Conservation (phyloP, 2,797 vertebrate species). For the Coreius guichenoti region DNA sequence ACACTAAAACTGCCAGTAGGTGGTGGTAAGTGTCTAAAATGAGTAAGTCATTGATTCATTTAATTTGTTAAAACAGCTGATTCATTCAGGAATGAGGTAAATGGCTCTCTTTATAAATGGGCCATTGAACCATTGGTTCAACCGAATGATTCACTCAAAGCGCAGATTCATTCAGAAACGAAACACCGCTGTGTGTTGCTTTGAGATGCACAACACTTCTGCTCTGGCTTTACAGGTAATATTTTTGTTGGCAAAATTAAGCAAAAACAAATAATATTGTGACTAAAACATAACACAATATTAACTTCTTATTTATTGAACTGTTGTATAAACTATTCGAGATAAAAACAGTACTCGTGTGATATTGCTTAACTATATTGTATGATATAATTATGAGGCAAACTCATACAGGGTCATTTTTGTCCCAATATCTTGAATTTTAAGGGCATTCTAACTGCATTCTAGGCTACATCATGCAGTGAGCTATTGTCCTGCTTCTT, state of each 20-base stretch:
- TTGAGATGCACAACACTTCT: neutral
- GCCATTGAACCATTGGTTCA: neutral
- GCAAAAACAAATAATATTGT: neutral
- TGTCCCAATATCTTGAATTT: neutral
- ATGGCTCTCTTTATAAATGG: neutral
- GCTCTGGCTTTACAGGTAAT: neutral
- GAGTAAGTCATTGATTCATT: neutral
- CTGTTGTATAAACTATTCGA: neutral
- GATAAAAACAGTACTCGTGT: neutral
- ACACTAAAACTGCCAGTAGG: neutral
- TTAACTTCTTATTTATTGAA: neutral
- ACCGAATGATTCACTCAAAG: neutral
- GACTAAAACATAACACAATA: neutral
- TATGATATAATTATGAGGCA: neutral
- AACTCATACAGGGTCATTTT: neutral
- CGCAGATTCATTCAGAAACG: neutral
- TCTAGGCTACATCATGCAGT: neutral
- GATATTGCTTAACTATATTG: too few relatives aligned
- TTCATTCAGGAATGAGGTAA: neutral
- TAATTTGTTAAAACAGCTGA: neutral
- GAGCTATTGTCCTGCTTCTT: neutral
- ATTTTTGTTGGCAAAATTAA: neutral
- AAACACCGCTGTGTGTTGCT: neutral
- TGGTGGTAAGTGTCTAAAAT: neutral
- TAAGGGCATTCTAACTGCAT: neutral